Evolutionary conservation across 1,140 invertebrate genomes (phyloP).

Genomic region (Hetaerina americana): DNA sequence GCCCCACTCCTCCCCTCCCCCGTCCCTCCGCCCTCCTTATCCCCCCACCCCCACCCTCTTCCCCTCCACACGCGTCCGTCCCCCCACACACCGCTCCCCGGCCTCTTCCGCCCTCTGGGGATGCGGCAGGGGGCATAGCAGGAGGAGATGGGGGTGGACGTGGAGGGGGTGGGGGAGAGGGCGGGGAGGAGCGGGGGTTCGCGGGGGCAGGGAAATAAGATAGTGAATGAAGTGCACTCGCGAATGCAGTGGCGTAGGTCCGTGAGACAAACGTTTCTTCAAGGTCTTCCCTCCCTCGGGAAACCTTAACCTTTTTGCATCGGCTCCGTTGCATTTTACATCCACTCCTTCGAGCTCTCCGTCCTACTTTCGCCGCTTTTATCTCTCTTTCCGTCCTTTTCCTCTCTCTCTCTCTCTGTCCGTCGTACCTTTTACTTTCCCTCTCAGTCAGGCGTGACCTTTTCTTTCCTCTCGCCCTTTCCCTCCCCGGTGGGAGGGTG

Average conservation of each 20-base stretch:
- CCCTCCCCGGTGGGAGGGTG: no score
- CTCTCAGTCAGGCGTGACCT: no score
- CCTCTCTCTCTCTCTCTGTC: background rate
- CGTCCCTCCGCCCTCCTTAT: background rate
- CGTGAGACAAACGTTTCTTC: background rate
- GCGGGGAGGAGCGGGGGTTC: no score
- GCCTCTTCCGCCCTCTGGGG: no score
- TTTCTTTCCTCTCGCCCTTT: no score
- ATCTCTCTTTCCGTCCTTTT: background rate
- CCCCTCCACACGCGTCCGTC: no score
- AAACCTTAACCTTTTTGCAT: background rate
- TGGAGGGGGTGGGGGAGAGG: no score
- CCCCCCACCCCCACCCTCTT: background rate
- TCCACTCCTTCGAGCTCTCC: background rate
- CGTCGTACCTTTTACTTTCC: no score
- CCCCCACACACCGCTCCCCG: no score
- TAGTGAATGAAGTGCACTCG: background rate
- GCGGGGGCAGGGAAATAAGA: background rate
- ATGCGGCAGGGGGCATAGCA: no score
- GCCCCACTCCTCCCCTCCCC: background rate
- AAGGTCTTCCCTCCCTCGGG: background rate
- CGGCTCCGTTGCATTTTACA: background rate
- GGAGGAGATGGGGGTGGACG: no score
- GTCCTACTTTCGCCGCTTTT: background rate
- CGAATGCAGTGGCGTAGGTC: background rate